phyloP scores from a whole-genome alignment of 2,888 invertebrate species.

The Abscondita cerata region DNA sequence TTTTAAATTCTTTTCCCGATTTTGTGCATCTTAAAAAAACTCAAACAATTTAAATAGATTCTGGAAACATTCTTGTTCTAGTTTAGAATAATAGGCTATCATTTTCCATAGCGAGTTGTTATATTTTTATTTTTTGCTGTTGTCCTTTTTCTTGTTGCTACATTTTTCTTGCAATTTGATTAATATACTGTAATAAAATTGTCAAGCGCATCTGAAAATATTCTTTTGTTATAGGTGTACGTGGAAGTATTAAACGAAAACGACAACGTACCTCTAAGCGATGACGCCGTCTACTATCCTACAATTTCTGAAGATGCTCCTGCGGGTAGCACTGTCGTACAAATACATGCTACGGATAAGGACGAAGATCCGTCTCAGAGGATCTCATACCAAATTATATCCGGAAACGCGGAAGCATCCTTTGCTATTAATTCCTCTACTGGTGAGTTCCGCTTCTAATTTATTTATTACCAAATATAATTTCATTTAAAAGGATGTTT shows the following conservation, averaged over 20 bases:
- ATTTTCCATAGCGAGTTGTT: too few relatives aligned
- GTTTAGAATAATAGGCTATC: too few relatives aligned
- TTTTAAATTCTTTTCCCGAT: too few relatives aligned
- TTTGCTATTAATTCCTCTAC: conserved; percentile 85
- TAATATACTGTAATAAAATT: too few relatives aligned
- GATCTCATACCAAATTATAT: conserved; percentile 82
- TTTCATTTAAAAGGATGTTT: neutral
- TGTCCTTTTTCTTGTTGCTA: neutral
- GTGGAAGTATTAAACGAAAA: conserved; percentile 90
- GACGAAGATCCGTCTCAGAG: conserved; percentile 74
- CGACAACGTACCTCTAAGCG: conserved; percentile 93
- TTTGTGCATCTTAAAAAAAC: too few relatives aligned
- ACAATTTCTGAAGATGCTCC: conserved; percentile 81
- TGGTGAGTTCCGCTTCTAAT: conserved; percentile 65
- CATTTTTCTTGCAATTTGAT: too few relatives aligned
- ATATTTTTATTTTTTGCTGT: too few relatives aligned
- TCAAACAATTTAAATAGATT: too few relatives aligned
- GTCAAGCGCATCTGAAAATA: neutral
- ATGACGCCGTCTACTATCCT: conserved; percentile 84
- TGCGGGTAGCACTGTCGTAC: conserved; percentile 73
- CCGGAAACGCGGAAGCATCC: conserved; percentile 91
- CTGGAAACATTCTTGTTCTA: too few relatives aligned
- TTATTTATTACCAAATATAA: neutral
- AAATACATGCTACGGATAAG: conserved; percentile 79
- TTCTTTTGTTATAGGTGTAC: conserved; percentile 66